These are phyloP conservation scores for Odontothrips loti DNA, from an alignment of 2,888 invertebrate genomes.

Conservation along the genomic window DNA sequence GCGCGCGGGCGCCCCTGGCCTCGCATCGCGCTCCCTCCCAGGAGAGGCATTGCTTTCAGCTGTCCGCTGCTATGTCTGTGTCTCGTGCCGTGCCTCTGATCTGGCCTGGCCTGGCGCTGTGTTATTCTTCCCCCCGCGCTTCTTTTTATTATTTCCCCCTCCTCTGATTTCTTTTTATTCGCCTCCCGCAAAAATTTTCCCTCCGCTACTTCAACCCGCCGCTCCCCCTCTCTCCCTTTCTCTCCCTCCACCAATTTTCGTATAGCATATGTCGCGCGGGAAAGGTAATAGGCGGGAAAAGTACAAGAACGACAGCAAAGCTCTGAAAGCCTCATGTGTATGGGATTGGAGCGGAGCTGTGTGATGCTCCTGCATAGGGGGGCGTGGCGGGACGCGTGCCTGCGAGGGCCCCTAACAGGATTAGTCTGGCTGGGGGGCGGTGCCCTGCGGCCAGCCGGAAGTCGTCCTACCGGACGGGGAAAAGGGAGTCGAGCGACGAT, in stretches of 20 bases:
- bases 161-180: too few species aligned
- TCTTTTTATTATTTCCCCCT: too few species aligned
- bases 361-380: neutral
- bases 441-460: neutral
- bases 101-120: neutral
- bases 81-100: too few species aligned
- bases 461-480: neutral
- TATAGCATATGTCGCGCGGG: too few species aligned
- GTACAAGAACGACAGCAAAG: neutral
- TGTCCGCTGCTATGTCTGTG: neutral
- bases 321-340: neutral
- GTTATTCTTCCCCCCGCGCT: neutral
- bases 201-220: too few species aligned
- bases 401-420: slow-evolving; percentile 11
- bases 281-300: neutral
- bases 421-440: neutral
- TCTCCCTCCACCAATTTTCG: too few species aligned
- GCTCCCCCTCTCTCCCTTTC: too few species aligned
- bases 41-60: slow-evolving; percentile 11
- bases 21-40: neutral
- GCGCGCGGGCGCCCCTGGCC: too few species aligned
- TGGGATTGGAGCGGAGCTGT: neutral
- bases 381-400: neutral
- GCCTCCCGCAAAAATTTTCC: too few species aligned
- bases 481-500: neutral